Percentiles rank a stretch among this genome's conserved stretches.
phyloP scores from a whole-genome alignment of 2,888 invertebrate species.

The Tetragonisca angustula region DNA sequence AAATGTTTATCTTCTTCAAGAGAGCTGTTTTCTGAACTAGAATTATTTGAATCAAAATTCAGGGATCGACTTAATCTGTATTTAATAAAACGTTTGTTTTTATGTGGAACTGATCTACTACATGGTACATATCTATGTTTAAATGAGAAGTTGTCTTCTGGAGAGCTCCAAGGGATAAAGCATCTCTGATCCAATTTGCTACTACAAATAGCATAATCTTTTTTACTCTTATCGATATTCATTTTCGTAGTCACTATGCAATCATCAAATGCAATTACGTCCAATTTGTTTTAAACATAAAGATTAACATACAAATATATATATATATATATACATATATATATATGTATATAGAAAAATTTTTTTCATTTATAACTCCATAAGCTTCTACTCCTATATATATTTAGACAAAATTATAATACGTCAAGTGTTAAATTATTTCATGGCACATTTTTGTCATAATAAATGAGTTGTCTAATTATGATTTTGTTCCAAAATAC shows the following conservation, averaged over 20 bases:
- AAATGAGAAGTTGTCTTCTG: slow-evolving; percentile 61
- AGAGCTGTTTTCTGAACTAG: slow-evolving; percentile 63
- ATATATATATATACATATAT: too few species aligned
- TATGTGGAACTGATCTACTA: slow-evolving; percentile 72
- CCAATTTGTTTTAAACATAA: slow-evolving; percentile 31
- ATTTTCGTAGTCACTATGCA: slow-evolving; percentile 58
- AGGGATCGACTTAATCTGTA: slow-evolving; percentile 76
- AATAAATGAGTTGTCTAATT: neutral
- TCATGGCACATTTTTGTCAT: neutral
- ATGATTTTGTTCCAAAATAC: neutral
- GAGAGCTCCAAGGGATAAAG: slow-evolving; percentile 71
- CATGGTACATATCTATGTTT: slow-evolving; percentile 71
- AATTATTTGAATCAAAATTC: slow-evolving; percentile 72
- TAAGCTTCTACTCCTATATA: slow-evolving; percentile 2
- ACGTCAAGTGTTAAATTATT: neutral
- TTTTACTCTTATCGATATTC: slow-evolving; percentile 53
- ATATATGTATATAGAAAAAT: neutral
- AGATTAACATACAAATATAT: neutral
- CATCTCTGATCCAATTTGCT: slow-evolving; percentile 67
- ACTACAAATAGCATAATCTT: slow-evolving; percentile 64
- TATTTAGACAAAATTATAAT: neutral
- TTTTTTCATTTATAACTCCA: slow-evolving; percentile 6
- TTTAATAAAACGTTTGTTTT: slow-evolving; percentile 66
- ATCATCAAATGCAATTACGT: slow-evolving; percentile 63
- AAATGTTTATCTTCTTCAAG: slow-evolving; percentile 66